Percentiles rank a stretch among this genome's conserved stretches.
These are phyloP conservation scores for mouse (Mus musculus) DNA, from an alignment of 2,113 vertebrate genomes.

Conservation along the genomic window DNA sequence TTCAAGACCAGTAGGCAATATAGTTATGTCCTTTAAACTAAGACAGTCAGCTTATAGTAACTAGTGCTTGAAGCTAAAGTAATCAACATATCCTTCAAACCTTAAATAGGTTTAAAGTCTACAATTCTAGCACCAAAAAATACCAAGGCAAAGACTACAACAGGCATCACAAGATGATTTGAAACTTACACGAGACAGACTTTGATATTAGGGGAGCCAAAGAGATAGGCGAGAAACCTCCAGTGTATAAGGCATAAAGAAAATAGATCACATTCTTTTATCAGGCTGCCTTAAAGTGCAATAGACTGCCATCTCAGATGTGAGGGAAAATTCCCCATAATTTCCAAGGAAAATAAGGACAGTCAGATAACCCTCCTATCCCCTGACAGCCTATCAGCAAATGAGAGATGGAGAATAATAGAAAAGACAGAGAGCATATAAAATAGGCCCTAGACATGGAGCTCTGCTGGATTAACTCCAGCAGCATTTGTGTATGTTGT, in stretches of 20 bases:
- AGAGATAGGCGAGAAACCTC: constrained; percentile 14
- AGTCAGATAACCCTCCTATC: constrained; percentile 54
- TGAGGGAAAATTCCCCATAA: constrained; percentile 62
- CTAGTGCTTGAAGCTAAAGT: neutral
- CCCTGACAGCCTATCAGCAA: constrained; percentile 70
- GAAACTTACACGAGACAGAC: constrained; percentile 38
- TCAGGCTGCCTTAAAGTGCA: constrained; percentile 55
- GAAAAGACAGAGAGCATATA: constrained; percentile 69
- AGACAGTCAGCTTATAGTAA: neutral
- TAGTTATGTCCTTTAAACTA: constrained; percentile 7
- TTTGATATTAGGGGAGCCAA: constrained; percentile 58
- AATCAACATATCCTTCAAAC: neutral
- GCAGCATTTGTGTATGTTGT: constrained; percentile 78
- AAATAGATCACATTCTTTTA: constrained; percentile 64
- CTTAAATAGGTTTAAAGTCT: constrained; percentile 39
- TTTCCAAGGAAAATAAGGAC: constrained; percentile 72
- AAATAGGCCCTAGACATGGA: constrained; percentile 63
- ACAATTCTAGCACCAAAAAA: neutral
- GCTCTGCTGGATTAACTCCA: constrained; percentile 77
- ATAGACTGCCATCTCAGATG: constrained; percentile 58
- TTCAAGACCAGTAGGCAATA: neutral
- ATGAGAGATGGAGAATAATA: constrained; percentile 77
- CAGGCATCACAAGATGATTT: neutral
- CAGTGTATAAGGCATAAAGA: constrained; percentile 63
- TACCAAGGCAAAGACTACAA: neutral